Base-by-base conservation (phyloP, 2,888 invertebrate genomes). In the Synergus itoensis region DNA sequence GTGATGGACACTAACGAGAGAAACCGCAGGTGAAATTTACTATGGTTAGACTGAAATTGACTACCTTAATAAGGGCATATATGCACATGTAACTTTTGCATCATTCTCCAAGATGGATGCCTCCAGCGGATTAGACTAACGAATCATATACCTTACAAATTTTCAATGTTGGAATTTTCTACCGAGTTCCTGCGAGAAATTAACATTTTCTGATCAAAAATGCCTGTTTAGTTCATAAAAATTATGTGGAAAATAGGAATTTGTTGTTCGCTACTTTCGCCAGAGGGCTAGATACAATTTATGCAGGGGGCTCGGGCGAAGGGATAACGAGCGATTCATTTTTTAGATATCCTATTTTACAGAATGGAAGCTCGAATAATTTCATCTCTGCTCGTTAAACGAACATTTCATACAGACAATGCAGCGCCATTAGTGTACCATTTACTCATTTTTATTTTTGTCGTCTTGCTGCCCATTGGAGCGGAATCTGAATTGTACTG, bases 361-460 rank as follows among this genome's bases (percentile, higher is more conserved):
- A 76, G 79, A 82, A 82, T 81, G 79, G 69, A 60, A 69, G 21
- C 60, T 79, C 77, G 76, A 65, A 65, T 77, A 79, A 79, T 82
- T 82, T 79, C 80, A 80, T 79, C 78, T 78, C 77, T 67, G 80
- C 64, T 81, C 77, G 79, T 81, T 83, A 81, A 80, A 81, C 81
- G 81, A 84, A 81, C 82, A 79, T 84, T 85, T 86, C 83, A 85
- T 81, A 65, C 80, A 76, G 79, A 82, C 82, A 80, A 85, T 84
- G 76, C 69, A 75, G 77, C 78, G 82, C 82, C 82, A 81, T 83
- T 83, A 85, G 78, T 80, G 80, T 79, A 75, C 77, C 14, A 69
- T 69, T 69, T 69, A 45, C 40, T 21, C 11, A 28, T 60, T 60
- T 65, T 69, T 69, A 45, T 45, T 69, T 21, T 69, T 28, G 16